These are phyloP conservation scores for Drosophila borealis DNA, from an alignment of 2,888 invertebrate species.

Conservation along the genomic window DNA sequence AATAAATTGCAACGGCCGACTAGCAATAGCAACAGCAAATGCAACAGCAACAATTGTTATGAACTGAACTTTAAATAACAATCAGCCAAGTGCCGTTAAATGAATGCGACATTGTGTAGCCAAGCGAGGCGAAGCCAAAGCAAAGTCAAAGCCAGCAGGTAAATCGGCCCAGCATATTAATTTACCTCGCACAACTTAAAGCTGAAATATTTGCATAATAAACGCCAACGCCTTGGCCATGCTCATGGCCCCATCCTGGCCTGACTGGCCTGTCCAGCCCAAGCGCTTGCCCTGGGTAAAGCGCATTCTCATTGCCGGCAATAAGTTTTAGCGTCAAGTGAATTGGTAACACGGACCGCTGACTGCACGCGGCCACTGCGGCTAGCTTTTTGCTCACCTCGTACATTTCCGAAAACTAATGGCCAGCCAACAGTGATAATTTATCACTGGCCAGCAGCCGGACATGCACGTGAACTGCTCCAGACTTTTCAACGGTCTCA, in stretches of 20 bases:
- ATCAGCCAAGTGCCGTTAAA: constrained; percentile 79
- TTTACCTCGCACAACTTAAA: constrained; percentile 65
- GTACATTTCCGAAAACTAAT: constrained; percentile 79
- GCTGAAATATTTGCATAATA: constrained; percentile 78
- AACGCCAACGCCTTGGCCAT: constrained; percentile 72
- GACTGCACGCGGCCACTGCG: constrained; percentile 34
- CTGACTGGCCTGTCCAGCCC: constrained; percentile 6
- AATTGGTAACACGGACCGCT: constrained; percentile 62
- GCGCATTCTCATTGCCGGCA: constrained; percentile 71
- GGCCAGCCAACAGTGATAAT: constrained; percentile 78
- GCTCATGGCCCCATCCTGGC: constrained; percentile 22
- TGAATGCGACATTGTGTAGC: constrained; percentile 75
- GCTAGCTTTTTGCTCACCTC: constrained; percentile 60
- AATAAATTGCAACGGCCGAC: constrained; percentile 63
- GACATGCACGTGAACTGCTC: constrained; percentile 61
- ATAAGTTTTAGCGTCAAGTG: constrained; percentile 76
- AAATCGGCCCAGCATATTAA: constrained; percentile 65
- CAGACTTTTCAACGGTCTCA: constrained; percentile 38
- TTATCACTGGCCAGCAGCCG: constrained; percentile 79
- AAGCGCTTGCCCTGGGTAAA: constrained; percentile 51
- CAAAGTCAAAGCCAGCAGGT: constrained; percentile 38
- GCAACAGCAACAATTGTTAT: constrained; percentile 67
- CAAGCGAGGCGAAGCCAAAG: constrained; percentile 40
- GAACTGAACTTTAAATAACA: constrained; percentile 78
- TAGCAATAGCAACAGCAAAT: constrained; percentile 36